A percentile compares a stretch with the other conserved stretches of the same genome.
Evolutionary conservation across 2,797 vertebrate species (phyloP).

Genomic region (Tokudaia muenninki): DNA sequence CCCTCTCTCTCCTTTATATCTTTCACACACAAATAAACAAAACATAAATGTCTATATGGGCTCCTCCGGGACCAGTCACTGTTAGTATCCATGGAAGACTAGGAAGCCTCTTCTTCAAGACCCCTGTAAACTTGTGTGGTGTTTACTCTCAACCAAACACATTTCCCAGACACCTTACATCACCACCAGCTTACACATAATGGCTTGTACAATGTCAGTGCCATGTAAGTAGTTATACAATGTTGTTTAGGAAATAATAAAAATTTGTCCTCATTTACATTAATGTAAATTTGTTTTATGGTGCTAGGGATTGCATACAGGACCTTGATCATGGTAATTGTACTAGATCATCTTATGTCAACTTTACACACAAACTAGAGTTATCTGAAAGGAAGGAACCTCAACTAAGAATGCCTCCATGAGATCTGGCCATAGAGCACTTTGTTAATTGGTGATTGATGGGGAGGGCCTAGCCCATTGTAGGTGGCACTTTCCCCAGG

Average conservation of each 20-base stretch:
- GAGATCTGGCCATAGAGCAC: background rate
- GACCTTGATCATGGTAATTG: background rate
- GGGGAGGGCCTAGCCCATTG: background rate
- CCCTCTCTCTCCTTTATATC: background rate
- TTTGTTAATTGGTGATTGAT: background rate
- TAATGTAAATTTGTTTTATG: background rate
- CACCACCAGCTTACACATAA: background rate
- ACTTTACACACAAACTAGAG: background rate
- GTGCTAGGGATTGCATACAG: background rate
- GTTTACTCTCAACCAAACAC: background rate
- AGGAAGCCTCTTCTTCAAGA: background rate
- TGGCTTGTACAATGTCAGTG: background rate
- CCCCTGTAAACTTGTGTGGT: background rate
- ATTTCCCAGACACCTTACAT: background rate
- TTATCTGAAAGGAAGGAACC: background rate
- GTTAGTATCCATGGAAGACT: background rate
- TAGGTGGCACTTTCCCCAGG: background rate
- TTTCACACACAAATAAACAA: background rate
- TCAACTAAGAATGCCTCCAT: background rate
- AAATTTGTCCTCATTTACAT: background rate
- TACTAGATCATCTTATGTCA: background rate
- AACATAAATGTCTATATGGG: background rate
- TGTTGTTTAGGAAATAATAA: background rate
- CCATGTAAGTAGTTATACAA: background rate
- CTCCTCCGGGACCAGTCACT: background rate